phyloP scores from a whole-genome alignment of 2,797 vertebrate genomes.

The Saguinus oedipus region DNA sequence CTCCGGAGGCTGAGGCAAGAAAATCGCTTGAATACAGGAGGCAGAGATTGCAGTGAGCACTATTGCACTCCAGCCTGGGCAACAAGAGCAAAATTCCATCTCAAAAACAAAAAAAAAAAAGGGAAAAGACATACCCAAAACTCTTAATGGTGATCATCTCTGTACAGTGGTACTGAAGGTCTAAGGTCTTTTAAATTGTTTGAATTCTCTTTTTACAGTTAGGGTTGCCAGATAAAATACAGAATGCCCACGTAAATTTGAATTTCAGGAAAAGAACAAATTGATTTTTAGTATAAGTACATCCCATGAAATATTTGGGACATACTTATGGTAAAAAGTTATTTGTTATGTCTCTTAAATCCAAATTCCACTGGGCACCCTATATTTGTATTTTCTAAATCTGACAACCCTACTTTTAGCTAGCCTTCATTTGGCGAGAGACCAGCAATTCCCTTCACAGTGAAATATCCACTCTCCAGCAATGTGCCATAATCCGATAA shows the following conservation, averaged over 20 bases:
- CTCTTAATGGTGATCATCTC: background rate
- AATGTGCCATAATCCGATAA: background rate
- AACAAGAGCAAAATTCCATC: background rate
- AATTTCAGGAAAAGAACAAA: constrained; percentile 21
- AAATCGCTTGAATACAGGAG: background rate
- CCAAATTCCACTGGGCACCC: background rate
- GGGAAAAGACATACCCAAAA: background rate
- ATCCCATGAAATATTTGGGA: background rate
- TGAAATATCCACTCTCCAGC: background rate
- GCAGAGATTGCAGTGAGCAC: background rate
- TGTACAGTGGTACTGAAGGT: background rate
- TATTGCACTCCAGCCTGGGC: background rate
- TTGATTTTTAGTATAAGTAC: background rate
- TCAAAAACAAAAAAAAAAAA: background rate
- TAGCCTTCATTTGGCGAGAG: background rate
- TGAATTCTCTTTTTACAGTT: constrained; percentile 13
- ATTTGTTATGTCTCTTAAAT: background rate
- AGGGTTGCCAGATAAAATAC: constrained; percentile 29
- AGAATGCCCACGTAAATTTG: background rate
- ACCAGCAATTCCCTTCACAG: background rate
- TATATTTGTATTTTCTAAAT: background rate
- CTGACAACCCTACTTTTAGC: background rate
- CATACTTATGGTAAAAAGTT: background rate
- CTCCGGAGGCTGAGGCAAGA: background rate
- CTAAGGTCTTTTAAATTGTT: background rate